Conservation (phyloP, 2,797 vertebrate species). For the Melanogrammus aeglefinus region DNA sequence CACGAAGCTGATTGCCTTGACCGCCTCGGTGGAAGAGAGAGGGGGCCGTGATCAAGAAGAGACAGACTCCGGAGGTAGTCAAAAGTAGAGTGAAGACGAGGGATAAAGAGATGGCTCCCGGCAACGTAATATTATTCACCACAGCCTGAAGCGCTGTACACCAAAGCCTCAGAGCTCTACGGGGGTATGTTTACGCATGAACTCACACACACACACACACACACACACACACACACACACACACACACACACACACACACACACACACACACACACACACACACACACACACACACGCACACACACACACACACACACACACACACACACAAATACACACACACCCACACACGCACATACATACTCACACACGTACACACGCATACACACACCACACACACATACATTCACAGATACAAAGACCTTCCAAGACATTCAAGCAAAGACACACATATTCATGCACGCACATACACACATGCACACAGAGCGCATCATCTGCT, state of each 20-base stretch:
- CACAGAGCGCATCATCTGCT: too few species aligned
- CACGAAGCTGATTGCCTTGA: conserved; percentile 57
- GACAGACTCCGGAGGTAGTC: not conserved
- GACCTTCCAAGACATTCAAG: not conserved
- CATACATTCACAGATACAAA: not conserved
- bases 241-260: not conserved
- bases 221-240: not conserved
- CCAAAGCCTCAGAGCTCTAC: too few species aligned
- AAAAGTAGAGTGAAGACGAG: conserved; percentile 40
- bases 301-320: not conserved
- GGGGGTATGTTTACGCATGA: too few species aligned
- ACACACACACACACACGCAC: not conserved
- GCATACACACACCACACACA: not conserved
- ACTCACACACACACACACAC: too few species aligned
- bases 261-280: not conserved
- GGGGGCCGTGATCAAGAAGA: too few species aligned
- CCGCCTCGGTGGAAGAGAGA: not conserved
- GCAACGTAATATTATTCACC: conserved; percentile 39
- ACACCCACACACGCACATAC: not conserved
- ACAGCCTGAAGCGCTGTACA: conserved; percentile 32
- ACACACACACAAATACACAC: not conserved
- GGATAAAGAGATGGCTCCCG: conserved; percentile 37
- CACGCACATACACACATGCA: too few species aligned
- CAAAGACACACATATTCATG: not conserved
- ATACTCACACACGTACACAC: not conserved